Evolutionary conservation across 2,113 vertebrate genomes (phyloP).

Genomic region (Malurus elegans): DNA sequence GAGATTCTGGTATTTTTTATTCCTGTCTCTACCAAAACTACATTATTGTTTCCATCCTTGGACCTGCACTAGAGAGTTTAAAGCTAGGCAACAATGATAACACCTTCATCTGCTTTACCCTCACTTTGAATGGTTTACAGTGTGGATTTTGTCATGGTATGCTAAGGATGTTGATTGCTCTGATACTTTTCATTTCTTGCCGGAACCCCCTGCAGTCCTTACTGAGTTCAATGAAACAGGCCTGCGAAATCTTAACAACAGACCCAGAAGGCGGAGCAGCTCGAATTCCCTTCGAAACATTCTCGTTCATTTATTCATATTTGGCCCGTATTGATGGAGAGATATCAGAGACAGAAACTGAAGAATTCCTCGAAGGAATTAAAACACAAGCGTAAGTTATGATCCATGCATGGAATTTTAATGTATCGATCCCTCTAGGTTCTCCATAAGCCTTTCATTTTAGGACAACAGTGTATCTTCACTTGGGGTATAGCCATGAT

Average conservation of each 20-base stretch:
- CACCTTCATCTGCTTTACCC: background rate
- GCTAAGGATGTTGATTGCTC: background rate
- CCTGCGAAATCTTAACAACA: slow-evolving; percentile 85
- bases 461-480: background rate
- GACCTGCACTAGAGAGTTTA: background rate
- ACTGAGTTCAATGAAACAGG: slow-evolving; percentile 77
- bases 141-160: background rate
- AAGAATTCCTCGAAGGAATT: slow-evolving; percentile 73
- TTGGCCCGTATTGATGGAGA: slow-evolving; percentile 81
- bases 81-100: background rate
- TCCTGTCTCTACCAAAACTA: background rate
- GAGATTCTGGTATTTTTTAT: background rate
- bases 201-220: slow-evolving; percentile 70
- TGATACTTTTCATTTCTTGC: background rate
- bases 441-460: background rate
- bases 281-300: slow-evolving; percentile 77
- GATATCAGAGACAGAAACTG: slow-evolving; percentile 41
- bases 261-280: slow-evolving; percentile 82
- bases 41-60: background rate
- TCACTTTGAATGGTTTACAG: background rate
- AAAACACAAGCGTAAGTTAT: slow-evolving; percentile 72
- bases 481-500: background rate
- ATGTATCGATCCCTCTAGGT: background rate
- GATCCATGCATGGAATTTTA: background rate
- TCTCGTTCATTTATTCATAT: slow-evolving; percentile 81